Conservation (phyloP, 2,888 invertebrate species). For the Scaptodrosophila latifasciaeformis region DNA sequence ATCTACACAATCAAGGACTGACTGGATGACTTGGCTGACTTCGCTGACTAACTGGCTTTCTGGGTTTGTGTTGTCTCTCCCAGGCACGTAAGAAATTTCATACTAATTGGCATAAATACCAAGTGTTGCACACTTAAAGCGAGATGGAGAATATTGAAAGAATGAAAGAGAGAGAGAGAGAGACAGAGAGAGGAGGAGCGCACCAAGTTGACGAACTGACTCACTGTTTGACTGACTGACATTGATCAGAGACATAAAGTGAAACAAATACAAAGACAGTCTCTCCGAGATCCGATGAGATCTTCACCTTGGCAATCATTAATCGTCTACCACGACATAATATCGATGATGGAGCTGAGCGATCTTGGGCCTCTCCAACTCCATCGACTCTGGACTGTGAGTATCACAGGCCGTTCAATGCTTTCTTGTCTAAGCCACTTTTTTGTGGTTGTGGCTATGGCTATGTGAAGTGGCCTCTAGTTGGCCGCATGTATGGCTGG, state of each 20-base stretch:
- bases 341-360: constrained; percentile 68
- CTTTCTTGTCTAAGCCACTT: constrained; percentile 43
- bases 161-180: constrained; percentile 1
- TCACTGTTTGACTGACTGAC: constrained; percentile 49
- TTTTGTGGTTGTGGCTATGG: constrained; percentile 19
- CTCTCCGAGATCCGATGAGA: constrained; percentile 52
- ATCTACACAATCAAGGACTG: too few relatives aligned
- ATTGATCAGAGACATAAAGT: constrained; percentile 48
- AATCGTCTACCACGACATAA: constrained; percentile 73
- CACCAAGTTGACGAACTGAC: constrained; percentile 49
- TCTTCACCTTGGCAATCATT: constrained; percentile 74
- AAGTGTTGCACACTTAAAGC: constrained; percentile 64
- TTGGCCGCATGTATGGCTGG: constrained; percentile 67
- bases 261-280: constrained; percentile 12
- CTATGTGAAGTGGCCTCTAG: constrained; percentile 39
- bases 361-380: not conserved
- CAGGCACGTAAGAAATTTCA: constrained; percentile 73
- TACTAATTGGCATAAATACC: constrained; percentile 75
- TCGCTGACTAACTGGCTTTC: too few relatives aligned
- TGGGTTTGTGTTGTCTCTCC: constrained; percentile 33
- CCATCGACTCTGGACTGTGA: not conserved
- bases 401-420: not conserved
- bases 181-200: constrained; percentile 26
- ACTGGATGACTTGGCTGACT: constrained; percentile 3
- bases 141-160: too few relatives aligned